These are phyloP conservation scores for Arge pagana DNA, from an alignment of 2,888 invertebrate genomes.

Conservation along the genomic window DNA sequence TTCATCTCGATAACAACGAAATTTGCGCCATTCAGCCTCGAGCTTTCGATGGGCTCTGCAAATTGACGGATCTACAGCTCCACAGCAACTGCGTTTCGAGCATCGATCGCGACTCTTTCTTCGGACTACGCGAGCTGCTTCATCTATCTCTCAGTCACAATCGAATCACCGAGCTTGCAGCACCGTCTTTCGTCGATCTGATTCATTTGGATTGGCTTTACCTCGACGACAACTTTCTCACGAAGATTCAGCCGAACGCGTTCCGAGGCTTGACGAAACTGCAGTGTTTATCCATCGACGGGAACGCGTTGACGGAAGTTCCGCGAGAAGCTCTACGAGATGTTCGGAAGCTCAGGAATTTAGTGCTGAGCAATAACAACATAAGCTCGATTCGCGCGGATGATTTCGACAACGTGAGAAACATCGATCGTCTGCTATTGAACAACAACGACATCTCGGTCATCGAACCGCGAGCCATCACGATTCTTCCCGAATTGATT, in stretches of 20 bases:
- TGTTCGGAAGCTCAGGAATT: conserved; percentile 49
- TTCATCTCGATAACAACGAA: not conserved
- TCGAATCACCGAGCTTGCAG: conserved; percentile 48
- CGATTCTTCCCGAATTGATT: conserved; percentile 24
- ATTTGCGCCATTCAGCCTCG: not conserved
- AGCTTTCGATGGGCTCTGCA: not conserved
- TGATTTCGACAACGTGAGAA: conserved; percentile 53
- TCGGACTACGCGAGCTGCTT: conserved; percentile 20
- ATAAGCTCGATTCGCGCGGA: conserved; percentile 51
- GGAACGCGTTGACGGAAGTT: conserved; percentile 52
- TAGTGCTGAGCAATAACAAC: conserved; percentile 53
- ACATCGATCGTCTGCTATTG: conserved; percentile 50
- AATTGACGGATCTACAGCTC: not conserved
- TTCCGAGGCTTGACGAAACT: conserved; percentile 44
- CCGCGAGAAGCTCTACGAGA: conserved; percentile 53
- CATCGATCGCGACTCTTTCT: conserved; percentile 41
- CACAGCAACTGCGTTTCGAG: too few species aligned
- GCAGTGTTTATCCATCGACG: conserved; percentile 52
- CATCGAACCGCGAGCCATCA: conserved; percentile 41
- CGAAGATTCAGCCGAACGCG: conserved; percentile 45
- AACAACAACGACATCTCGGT: conserved; percentile 51
- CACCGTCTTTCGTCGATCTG: conserved; percentile 50
- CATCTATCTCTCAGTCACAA: conserved; percentile 54
- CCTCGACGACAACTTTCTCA: conserved; percentile 54
- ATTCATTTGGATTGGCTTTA: conserved; percentile 47